Percentiles rank a stretch among this genome's conserved stretches.
These are phyloP conservation scores for Melinopterus prodromus DNA, from an alignment of 2,888 invertebrate genomes.

Conservation along the genomic window DNA sequence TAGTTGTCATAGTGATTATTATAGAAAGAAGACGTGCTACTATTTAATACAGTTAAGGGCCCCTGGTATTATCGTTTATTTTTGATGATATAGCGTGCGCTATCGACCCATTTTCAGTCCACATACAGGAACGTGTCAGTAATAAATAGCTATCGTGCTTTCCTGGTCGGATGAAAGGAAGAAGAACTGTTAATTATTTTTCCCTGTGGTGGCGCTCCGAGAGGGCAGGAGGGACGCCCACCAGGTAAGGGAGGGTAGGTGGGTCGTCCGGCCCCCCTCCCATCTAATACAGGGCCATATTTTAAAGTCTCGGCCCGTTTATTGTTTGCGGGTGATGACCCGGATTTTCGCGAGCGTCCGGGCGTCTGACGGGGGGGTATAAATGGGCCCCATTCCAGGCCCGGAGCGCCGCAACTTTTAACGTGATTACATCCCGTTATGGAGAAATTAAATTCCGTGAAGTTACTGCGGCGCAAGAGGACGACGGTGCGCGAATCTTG, in stretches of 20 bases:
- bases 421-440: constrained; percentile 10
- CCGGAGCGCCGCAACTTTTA: background rate
- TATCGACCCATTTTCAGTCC: constrained; percentile 8
- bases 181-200: constrained; percentile 22
- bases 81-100: background rate
- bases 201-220: constrained; percentile 1
- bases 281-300: constrained; percentile 20
- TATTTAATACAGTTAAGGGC: no score
- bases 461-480: background rate
- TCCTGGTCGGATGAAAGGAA: background rate
- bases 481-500: background rate
- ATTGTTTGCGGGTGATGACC: constrained; percentile 26
- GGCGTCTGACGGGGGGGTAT: background rate
- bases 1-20: no score
- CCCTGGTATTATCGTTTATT: background rate
- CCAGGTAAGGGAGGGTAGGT: background rate
- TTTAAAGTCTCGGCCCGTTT: constrained; percentile 17
- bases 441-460: constrained; percentile 7
- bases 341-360: constrained; percentile 8
- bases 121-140: constrained; percentile 8
- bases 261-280: background rate
- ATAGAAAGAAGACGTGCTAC: no score
- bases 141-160: constrained; percentile 20
- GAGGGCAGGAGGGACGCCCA: background rate
- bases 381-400: background rate